Percentiles rank a stretch among this genome's conserved stretches.
Evolutionary conservation across 2,797 vertebrate species (phyloP).

Genomic region (Pangasius larnaudii): DNA sequence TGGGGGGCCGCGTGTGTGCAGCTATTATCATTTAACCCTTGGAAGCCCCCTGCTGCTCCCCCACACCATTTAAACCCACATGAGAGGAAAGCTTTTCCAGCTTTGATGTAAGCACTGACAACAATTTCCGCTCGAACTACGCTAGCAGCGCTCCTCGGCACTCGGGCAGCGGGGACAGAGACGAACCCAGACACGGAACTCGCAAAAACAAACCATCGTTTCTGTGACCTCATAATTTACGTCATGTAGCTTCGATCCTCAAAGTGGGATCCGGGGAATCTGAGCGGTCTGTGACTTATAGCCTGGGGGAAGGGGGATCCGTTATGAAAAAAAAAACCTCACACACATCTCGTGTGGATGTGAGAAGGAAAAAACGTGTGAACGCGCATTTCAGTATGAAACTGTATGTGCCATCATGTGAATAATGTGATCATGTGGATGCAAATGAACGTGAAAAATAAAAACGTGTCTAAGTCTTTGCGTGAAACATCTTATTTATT

Average conservation of each 20-base stretch:
- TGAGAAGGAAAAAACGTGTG: background rate
- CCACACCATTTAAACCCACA: constrained; percentile 73
- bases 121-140: constrained; percentile 67
- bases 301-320: background rate
- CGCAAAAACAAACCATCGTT: background rate
- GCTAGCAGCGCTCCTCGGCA: constrained; percentile 25
- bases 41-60: constrained; percentile 66
- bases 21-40: constrained; percentile 64
- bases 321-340: background rate
- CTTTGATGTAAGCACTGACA: constrained; percentile 73
- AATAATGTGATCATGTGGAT: background rate
- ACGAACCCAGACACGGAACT: background rate
- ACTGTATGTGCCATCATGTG: too few species aligned
- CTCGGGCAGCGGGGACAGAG: constrained; percentile 30
- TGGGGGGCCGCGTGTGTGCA: constrained; percentile 60
- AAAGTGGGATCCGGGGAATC: background rate
- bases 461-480: background rate
- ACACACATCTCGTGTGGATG: background rate
- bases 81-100: constrained; percentile 65
- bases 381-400: background rate
- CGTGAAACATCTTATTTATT: background rate
- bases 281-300: background rate
- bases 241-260: background rate
- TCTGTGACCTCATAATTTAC: background rate
- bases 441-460: background rate